Base-by-base conservation (phyloP, 2,113 vertebrate species). In the Antennarius striatus region DNA sequence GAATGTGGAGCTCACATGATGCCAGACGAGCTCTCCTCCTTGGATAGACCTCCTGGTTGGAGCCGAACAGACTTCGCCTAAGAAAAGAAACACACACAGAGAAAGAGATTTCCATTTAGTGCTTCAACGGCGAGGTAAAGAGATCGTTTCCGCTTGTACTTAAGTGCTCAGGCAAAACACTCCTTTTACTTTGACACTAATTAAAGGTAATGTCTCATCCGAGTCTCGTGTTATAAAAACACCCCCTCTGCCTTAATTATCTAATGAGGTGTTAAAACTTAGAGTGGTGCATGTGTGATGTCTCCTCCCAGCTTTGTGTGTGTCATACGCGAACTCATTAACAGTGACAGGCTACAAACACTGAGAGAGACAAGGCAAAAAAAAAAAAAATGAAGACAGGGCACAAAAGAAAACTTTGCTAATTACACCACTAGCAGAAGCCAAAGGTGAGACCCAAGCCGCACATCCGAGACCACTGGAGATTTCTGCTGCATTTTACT, bases 161-260 rank as follows among this genome's bases (percentile, higher is more conserved):
- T 56, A 80, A 75, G 79, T 52, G 59, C 66, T 59, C 50, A 56
- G 79, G 80, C 81, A 83, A 83, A 88, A 77, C 51, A 65, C 30
- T 73, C 77, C 65, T 75, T 77, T 82, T 81, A 79, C 77, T 79
- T 71, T 83, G 77, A 88, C 56, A 48, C 81, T 88, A 91, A 89
- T 91, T 87, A 89, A 88, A 82, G 80, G 71, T 70, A 86, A 84
- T 81, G 83, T 86, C 78, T 89, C 70, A 67, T 80, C 69, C 82
- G 79, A 86, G 86, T 43, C 42, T 11, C 42, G 83, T 68, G 71
- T 67, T 76, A 83, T 72, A 79, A 81, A 89, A 91, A 86, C 85
- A 88, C 55, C 73, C 81, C 71, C 70, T 86, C 79, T 61, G 46
- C 83, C 75, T 82, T 89, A 84, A 91, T 92, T 86, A 90, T 83